phyloP scores from a whole-genome alignment of 2,797 vertebrate genomes.

The Antrozous pallidus region DNA sequence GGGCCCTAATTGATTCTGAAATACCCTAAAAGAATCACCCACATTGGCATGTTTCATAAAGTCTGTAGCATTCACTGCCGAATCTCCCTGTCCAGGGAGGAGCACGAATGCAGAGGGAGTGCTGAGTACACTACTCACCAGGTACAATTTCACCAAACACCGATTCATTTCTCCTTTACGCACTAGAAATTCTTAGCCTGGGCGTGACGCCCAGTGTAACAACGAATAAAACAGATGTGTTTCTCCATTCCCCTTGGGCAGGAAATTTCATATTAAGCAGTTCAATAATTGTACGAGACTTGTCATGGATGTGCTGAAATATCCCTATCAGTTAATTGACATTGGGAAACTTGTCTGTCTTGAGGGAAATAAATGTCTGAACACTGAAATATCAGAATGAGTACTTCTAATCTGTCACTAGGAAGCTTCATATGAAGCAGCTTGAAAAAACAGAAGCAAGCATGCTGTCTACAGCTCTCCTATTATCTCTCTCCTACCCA shows the following conservation, averaged over 20 bases:
- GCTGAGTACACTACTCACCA: slow-evolving; percentile 73
- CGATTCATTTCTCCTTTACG: slow-evolving; percentile 71
- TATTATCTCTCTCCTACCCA: not conserved
- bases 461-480: slow-evolving; percentile 6
- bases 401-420: slow-evolving; percentile 68
- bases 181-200: slow-evolving; percentile 79
- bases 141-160: slow-evolving; percentile 68
- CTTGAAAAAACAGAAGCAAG: not conserved
- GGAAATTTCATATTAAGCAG: slow-evolving; percentile 83
- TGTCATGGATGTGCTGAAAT: slow-evolving; percentile 77
- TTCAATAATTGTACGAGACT: slow-evolving; percentile 80
- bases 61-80: slow-evolving; percentile 58
- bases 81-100: slow-evolving; percentile 57
- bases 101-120: slow-evolving; percentile 47
- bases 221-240: slow-evolving; percentile 84
- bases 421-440: slow-evolving; percentile 64
- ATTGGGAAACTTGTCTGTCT: slow-evolving; percentile 72
- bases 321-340: slow-evolving; percentile 76
- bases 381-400: slow-evolving; percentile 73
- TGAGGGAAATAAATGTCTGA: slow-evolving; percentile 76
- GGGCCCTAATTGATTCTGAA: not conserved
- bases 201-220: slow-evolving; percentile 81
- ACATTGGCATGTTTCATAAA: not conserved
- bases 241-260: slow-evolving; percentile 81
- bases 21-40: not conserved